Conservation (phyloP, 2,888 invertebrate species). For the Apodemia duryi region DNA sequence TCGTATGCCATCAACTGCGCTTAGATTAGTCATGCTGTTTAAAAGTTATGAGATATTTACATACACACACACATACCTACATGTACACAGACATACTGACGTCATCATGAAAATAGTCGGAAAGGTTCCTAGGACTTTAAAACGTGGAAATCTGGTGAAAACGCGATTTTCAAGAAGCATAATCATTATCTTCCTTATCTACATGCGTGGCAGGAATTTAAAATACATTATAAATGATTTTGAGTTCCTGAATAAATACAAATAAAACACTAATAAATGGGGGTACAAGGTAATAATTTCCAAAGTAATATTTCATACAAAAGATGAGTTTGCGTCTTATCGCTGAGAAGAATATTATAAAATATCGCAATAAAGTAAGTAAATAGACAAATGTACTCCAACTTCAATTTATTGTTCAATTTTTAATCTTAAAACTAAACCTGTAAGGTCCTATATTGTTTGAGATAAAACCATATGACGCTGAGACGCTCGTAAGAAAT, state of each 20-base stretch:
- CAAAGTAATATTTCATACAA: conserved; percentile 55
- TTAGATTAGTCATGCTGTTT: too few species aligned
- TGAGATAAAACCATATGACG: conserved; percentile 45
- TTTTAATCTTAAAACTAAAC: conserved; percentile 37
- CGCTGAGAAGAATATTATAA: conserved; percentile 73
- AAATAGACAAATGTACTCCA: conserved; percentile 67
- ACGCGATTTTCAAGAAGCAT: too few species aligned
- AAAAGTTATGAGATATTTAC: too few species aligned
- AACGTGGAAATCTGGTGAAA: too few species aligned
- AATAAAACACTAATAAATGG: neutral
- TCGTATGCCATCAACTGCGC: too few species aligned
- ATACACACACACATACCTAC: too few species aligned
- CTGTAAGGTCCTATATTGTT: conserved; percentile 41
- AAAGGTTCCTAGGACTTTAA: too few species aligned
- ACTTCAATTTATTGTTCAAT: conserved; percentile 35
- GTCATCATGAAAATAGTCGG: too few species aligned
- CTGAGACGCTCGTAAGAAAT: conserved; percentile 61
- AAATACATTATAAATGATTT: too few species aligned
- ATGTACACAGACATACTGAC: too few species aligned
- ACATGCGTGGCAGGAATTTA: too few species aligned
- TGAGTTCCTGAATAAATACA: neutral
- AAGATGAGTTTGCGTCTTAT: conserved; percentile 66
- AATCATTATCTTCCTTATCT: too few species aligned
- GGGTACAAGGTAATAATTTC: conserved; percentile 19
- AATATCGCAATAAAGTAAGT: conserved; percentile 75